Evolutionary conservation across 92 coral and sea anemone species (phyloP).

Genomic region (Ricordea florida): DNA sequence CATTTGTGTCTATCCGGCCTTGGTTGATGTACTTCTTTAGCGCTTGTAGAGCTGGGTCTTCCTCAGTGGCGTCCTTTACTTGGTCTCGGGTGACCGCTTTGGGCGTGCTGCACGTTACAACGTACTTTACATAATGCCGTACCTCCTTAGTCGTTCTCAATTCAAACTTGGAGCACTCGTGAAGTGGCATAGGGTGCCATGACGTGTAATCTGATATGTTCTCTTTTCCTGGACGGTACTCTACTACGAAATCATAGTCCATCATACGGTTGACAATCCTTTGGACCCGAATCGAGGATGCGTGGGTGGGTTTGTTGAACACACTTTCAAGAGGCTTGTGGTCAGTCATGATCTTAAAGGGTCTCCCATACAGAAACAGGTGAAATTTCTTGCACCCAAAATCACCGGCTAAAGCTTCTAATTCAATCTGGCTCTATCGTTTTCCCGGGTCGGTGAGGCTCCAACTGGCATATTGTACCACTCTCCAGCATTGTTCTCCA

Average conservation of each 20-base stretch:
- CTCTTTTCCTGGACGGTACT: constrained; percentile 18
- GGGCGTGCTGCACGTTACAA: not conserved
- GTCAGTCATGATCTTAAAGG: not conserved
- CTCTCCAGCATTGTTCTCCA: not conserved
- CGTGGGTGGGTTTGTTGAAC: not conserved
- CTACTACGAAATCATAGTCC: not conserved
- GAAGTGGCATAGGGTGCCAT: not conserved
- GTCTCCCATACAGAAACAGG: not conserved
- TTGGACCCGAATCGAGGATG: not conserved
- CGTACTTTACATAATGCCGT: not conserved
- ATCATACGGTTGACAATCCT: not conserved
- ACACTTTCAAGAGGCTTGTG: not conserved
- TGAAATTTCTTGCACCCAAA: not conserved
- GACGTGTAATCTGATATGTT: constrained; percentile 30
- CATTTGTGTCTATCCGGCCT: constrained; percentile 6
- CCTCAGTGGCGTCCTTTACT: constrained; percentile 1
- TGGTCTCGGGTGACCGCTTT: not conserved
- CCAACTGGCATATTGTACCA: constrained; percentile 9
- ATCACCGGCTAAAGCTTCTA: not conserved
- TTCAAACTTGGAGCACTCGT: not conserved
- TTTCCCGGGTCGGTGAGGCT: not conserved
- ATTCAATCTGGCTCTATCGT: not conserved
- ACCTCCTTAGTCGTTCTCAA: not conserved
- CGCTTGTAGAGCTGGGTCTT: constrained; percentile 3
- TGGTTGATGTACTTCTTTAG: not conserved